Conservation (phyloP, 53 echinoderm and acorn worm species). For the Apostichopus leukothele region DNA sequence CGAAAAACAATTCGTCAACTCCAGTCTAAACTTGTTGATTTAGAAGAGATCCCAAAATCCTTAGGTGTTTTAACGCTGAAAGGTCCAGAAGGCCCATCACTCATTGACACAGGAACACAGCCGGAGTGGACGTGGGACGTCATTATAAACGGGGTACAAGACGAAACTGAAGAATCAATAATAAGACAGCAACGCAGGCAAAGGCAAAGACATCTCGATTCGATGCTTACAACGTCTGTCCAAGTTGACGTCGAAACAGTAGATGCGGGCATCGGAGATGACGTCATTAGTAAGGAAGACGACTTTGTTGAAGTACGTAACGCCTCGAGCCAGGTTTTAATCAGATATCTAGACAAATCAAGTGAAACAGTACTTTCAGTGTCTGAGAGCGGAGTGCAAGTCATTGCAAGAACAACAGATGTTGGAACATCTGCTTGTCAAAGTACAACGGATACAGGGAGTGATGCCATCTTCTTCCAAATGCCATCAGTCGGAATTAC, state of each 20-base stretch:
- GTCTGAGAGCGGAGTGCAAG: slow-evolving; percentile 13
- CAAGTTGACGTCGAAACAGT: slow-evolving; percentile 28
- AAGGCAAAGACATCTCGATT: slow-evolving; percentile 33
- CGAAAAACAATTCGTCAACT: slow-evolving; percentile 73
- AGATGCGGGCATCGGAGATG: slow-evolving; percentile 27
- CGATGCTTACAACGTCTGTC: slow-evolving; percentile 28
- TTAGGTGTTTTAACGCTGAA: slow-evolving; percentile 78
- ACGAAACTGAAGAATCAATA: slow-evolving; percentile 59
- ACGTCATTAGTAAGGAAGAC: slow-evolving; percentile 21
- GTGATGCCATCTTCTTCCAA: slow-evolving; percentile 2
- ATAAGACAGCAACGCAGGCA: slow-evolving; percentile 2
- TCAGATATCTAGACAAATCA: not conserved
- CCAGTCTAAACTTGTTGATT: slow-evolving; percentile 61
- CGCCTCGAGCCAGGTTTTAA: slow-evolving; percentile 15
- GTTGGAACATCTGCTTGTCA: not conserved
- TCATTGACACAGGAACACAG: slow-evolving; percentile 42
- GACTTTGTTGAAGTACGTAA: slow-evolving; percentile 36
- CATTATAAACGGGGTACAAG: slow-evolving; percentile 49
- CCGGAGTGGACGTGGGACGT: slow-evolving; percentile 57
- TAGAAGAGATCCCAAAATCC: slow-evolving; percentile 61
- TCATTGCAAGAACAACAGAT: not conserved
- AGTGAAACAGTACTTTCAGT: not conserved
- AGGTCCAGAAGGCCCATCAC: slow-evolving; percentile 20
- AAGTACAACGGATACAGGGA: not conserved
- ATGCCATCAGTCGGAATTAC: slow-evolving; percentile 2